A percentile compares a stretch with the other conserved stretches of the same genome.
Conservation (phyloP, 2,888 invertebrate species). For the Chaitophorus viminalis region DNA sequence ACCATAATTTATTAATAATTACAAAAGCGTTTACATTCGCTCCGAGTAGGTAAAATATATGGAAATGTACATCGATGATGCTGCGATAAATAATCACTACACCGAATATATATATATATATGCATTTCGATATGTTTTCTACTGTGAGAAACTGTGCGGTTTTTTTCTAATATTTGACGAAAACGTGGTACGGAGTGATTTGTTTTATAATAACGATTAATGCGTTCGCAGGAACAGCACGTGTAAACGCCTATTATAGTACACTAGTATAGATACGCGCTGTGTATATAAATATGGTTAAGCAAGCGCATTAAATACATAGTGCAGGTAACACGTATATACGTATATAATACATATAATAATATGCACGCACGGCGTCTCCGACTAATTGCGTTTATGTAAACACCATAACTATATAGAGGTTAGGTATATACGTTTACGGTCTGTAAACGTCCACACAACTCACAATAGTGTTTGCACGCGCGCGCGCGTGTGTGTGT, state of each 20-base stretch:
- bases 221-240: neutral
- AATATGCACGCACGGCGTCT: neutral
- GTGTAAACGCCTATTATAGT: neutral
- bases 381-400: conserved; percentile 15
- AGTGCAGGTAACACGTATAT: neutral
- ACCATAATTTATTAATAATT: no score
- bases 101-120: no score
- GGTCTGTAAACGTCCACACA: conserved; percentile 7
- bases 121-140: no score
- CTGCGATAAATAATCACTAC: no score
- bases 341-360: neutral
- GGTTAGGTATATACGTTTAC: conserved; percentile 20
- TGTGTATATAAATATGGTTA: neutral
- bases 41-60: no score
- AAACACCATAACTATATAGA: conserved; percentile 18
- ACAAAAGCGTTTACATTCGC: no score
- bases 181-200: neutral
- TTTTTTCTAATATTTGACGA: no score
- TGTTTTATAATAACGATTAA: neutral
- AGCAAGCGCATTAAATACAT: neutral
- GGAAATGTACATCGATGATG: no score
- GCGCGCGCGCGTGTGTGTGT: no score
- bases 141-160: no score
- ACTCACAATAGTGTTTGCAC: neutral
- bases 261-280: neutral